Evolutionary conservation across 2,113 vertebrate species (phyloP), one percentile per base, ranked within the genome.

Genomic region (Equus quagga): DNA sequence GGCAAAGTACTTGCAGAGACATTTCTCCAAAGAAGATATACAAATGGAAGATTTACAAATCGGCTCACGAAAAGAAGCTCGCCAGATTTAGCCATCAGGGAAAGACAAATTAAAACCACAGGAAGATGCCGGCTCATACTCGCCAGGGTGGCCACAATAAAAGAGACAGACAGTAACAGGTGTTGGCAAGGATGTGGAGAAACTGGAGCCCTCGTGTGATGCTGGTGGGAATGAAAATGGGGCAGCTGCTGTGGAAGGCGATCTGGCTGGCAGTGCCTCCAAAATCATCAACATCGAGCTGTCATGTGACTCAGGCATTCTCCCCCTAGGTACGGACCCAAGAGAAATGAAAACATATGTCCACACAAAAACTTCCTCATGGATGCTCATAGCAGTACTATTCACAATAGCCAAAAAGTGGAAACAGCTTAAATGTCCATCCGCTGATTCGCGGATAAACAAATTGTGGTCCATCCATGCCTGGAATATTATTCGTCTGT

Each of bases 141-240:
- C 67, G 9, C 67, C 4, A 69, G 33, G 67, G 4, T 36, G 33
- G 33, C 67, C n/a, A 18, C 58, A n/a, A 69, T 54, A 18, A 69
- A 10, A 69, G 19, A 36, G 33, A 19, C 8, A n/a, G 67, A 36
- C 33, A 19, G 8, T 36, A 18, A 69, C 67, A 10, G 17, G 33
- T 69, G 67, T 9, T 9, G 33, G 17, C 3, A 69, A 9, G 33
- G 8, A 19, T 8, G 17, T 0, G 18, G 33, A 36, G 67, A 69
- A 69, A n/a, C 17, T 10, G 33, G 8, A 36, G 33, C 33, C 33
- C 31, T 4, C 8, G 1, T 9, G 10, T 4, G 18, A 10, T 4
- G 67, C 33, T 36, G 7, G 33, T 9, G 19, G 67, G 17, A 7
- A 36, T 19, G 33, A 36, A n/a, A 9, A 4, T 17, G 15, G 17